Evolutionary conservation across 2,888 invertebrate genomes (phyloP).

Genomic region (Cerceris rybyensis): DNA sequence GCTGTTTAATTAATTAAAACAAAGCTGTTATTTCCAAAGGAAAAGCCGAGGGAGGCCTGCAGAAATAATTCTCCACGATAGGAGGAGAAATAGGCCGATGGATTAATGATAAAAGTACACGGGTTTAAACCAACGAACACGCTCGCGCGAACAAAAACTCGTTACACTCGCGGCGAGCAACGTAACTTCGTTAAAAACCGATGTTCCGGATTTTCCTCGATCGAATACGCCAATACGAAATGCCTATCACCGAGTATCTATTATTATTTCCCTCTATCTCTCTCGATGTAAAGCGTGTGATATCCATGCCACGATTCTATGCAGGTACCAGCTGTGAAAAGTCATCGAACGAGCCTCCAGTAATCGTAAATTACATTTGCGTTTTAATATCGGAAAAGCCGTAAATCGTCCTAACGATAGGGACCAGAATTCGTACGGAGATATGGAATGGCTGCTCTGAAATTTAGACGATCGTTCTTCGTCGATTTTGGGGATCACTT

Average conservation of each 20-base stretch:
- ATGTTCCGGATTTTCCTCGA: slow-evolving; percentile 16
- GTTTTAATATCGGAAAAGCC: slow-evolving; percentile 72
- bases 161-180: background rate
- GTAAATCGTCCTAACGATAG: slow-evolving; percentile 66
- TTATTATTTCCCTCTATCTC: slow-evolving; percentile 11
- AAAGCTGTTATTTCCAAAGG: no score
- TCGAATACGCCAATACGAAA: slow-evolving; percentile 8
- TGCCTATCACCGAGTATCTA: background rate
- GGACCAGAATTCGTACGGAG: no score
- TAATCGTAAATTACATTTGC: slow-evolving; percentile 72
- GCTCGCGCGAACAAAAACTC: slow-evolving; percentile 9
- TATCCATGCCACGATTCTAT: slow-evolving; percentile 36
- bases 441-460: no score
- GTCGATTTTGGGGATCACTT: background rate
- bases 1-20: no score
- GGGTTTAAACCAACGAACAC: background rate
- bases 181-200: slow-evolving; percentile 25
- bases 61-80: background rate
- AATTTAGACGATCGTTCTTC: no score
- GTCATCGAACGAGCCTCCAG: slow-evolving; percentile 2
- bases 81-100: background rate
- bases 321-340: slow-evolving; percentile 47
- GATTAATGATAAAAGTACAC: background rate
- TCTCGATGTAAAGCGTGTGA: slow-evolving; percentile 40
- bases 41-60: no score